phyloP scores from a whole-genome alignment of 1,140 invertebrate genomes.

The Cyclargus thomasi region DNA sequence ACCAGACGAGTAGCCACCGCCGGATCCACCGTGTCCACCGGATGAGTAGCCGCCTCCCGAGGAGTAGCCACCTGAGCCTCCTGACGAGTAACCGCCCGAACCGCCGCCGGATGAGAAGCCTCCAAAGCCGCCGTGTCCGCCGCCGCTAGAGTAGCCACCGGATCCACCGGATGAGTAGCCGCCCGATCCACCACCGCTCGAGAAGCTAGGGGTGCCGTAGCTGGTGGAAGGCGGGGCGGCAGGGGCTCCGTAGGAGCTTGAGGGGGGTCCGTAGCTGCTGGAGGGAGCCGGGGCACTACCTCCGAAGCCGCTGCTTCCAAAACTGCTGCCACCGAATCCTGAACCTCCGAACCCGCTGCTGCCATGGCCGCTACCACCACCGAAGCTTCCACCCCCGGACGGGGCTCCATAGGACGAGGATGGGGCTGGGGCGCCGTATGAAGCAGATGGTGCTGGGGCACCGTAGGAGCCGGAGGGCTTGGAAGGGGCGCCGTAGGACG shows the following conservation, averaged over 20 bases:
- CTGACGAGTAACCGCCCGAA: constrained; percentile 35
- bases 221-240: constrained; percentile 51
- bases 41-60: constrained; percentile 38
- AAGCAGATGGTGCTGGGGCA: constrained; percentile 31
- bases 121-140: constrained; percentile 25
- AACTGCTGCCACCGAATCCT: constrained; percentile 44
- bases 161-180: constrained; percentile 42
- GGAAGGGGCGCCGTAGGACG: constrained; percentile 47
- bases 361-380: constrained; percentile 41
- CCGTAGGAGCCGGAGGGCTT: constrained; percentile 28
- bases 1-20: constrained; percentile 19
- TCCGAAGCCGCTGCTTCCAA: constrained; percentile 38
- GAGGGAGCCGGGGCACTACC: constrained; percentile 56
- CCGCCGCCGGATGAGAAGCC: constrained; percentile 28
- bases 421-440: constrained; percentile 41
- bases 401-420: constrained; percentile 69
- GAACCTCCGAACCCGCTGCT: constrained; percentile 44
- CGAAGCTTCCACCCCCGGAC: constrained; percentile 43
- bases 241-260: constrained; percentile 52
- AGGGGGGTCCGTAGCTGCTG: constrained; percentile 59
- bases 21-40: constrained; percentile 23
- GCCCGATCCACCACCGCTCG: constrained; percentile 36
- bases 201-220: constrained; percentile 56
- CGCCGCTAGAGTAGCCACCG: constrained; percentile 39
- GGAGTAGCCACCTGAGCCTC: constrained; percentile 34